Evolutionary conservation across 2,888 invertebrate genomes (phyloP).

Genomic region (Platycheirus rosarum): DNA sequence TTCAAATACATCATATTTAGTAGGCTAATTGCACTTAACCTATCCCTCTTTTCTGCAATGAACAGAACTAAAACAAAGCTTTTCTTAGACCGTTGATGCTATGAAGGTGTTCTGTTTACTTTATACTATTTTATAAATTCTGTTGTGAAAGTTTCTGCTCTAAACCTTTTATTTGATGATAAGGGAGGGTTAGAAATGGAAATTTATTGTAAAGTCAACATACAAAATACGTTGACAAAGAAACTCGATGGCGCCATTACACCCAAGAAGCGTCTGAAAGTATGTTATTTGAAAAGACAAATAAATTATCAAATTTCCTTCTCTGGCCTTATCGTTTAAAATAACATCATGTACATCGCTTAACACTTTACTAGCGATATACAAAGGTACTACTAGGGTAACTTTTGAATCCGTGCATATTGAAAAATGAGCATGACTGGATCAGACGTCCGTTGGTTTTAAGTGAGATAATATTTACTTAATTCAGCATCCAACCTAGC

Average conservation of each 20-base stretch:
- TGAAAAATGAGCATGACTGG: no score
- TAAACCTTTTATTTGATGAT: neutral
- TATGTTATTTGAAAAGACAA: slow-evolving; percentile 39
- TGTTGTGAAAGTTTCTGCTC: slow-evolving; percentile 1
- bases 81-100: no score
- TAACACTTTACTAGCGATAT: no score
- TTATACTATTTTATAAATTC: slow-evolving; percentile 2
- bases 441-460: no score
- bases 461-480: no score
- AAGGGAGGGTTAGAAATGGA: slow-evolving; percentile 39
- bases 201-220: slow-evolving; percentile 45
- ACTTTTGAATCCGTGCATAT: no score
- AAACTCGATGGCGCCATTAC: slow-evolving; percentile 52
- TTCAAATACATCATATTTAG: no score
- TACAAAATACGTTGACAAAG: slow-evolving; percentile 27
- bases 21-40: no score
- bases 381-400: no score
- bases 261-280: slow-evolving; percentile 51
- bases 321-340: neutral
- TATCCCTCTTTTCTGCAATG: no score
- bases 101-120: neutral
- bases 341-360: neutral
- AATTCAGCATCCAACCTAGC: no score
- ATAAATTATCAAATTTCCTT: slow-evolving; percentile 62
- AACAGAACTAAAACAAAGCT: no score